phyloP scores from a whole-genome alignment of 2,888 invertebrate genomes.

The Catocala sponsa region DNA sequence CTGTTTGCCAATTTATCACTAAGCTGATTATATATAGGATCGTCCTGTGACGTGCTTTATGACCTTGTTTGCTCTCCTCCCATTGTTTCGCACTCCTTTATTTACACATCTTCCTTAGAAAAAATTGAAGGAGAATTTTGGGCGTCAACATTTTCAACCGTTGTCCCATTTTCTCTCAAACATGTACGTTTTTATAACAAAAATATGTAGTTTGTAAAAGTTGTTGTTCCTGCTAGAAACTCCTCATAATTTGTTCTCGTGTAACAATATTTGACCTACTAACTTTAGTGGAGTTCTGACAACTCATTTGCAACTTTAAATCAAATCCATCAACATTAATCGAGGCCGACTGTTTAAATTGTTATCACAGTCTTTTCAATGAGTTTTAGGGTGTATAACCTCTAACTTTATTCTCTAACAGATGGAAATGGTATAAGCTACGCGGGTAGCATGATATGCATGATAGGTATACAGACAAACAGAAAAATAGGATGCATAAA shows the following conservation, averaged over 20 bases:
- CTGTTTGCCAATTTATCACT: constrained; percentile 88
- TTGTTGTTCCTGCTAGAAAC: neutral
- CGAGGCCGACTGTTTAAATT: neutral
- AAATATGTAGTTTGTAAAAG: neutral
- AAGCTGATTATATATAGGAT: constrained; percentile 87
- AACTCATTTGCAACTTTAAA: constrained; percentile 4
- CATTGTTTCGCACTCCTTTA: constrained; percentile 77
- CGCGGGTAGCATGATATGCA: neutral
- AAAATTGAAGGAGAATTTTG: constrained; percentile 51
- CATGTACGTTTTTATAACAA: constrained; percentile 31
- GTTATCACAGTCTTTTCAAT: constrained; percentile 1
- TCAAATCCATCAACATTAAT: constrained; percentile 4
- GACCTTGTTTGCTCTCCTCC: constrained; percentile 81
- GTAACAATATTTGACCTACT: neutral
- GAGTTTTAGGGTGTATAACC: neutral
- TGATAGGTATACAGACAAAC: constrained; percentile 6
- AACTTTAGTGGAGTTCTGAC: neutral
- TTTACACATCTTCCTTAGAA: constrained; percentile 74
- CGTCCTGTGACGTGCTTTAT: constrained; percentile 83
- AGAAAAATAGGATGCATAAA: constrained; percentile 76
- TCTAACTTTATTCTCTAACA: neutral
- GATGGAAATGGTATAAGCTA: neutral
- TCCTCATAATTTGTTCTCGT: too few species aligned
- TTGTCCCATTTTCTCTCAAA: constrained; percentile 27
- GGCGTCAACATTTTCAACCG: constrained; percentile 48